Evolutionary conservation across 2,888 invertebrate genomes (phyloP).

Genomic region (Dendrolimus houi): DNA sequence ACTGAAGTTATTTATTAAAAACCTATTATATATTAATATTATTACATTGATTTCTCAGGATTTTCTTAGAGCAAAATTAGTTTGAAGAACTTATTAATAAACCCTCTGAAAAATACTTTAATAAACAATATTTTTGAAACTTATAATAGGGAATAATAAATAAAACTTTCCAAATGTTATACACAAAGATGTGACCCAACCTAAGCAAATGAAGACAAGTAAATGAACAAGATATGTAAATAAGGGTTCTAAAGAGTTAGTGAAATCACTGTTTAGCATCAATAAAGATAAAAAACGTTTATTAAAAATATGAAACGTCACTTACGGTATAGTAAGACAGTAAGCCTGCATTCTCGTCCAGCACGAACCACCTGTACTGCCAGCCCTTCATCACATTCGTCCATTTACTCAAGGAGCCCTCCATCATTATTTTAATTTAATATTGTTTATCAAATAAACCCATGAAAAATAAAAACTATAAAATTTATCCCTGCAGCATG

Average conservation of each 20-base stretch:
- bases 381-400: conserved; percentile 99
- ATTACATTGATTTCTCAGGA: too few species aligned
- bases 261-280: not conserved
- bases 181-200: too few species aligned
- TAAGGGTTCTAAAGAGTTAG: not conserved
- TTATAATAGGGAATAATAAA: too few species aligned
- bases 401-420: conserved; percentile 97
- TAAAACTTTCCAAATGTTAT: too few species aligned
- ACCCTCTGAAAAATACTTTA: too few species aligned
- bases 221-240: not conserved
- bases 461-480: conserved; percentile 53
- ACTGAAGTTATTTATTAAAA: too few species aligned
- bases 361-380: conserved; percentile 99
- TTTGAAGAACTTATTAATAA: too few species aligned
- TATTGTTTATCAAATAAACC: conserved; percentile 41
- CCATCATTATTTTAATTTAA: conserved; percentile 80
- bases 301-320: conserved; percentile 46
- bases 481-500: conserved; percentile 54
- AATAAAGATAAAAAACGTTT: conserved; percentile 1
- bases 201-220: too few species aligned
- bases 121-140: too few species aligned
- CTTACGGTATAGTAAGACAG: conserved; percentile 98
- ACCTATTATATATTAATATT: too few species aligned
- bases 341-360: conserved; percentile 97
- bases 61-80: too few species aligned